Conservation (phyloP, 2,888 invertebrate genomes). For the Steinernema hermaphroditum region DNA sequence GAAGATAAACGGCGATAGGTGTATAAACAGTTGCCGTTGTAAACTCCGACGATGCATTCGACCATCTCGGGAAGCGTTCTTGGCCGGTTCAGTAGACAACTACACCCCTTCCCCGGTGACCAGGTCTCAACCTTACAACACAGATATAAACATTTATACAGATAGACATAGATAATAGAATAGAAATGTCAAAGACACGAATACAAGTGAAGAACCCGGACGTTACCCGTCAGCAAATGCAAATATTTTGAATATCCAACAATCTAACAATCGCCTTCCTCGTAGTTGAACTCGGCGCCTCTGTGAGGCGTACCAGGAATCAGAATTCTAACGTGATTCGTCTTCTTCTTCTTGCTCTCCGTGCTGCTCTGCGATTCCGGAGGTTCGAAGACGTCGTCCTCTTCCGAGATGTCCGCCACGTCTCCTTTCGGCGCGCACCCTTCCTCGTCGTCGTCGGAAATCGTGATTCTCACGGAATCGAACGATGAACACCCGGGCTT, state of each 20-base stretch:
- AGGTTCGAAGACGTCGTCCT: constrained; percentile 17
- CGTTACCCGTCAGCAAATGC: constrained; percentile 19
- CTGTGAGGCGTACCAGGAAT: neutral
- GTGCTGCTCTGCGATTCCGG: neutral
- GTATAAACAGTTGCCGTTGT: too few relatives aligned
- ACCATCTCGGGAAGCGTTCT: too few relatives aligned
- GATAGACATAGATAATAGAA: neutral
- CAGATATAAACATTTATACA: neutral
- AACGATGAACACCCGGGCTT: neutral
- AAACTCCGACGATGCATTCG: too few relatives aligned
- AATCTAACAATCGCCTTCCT: neutral
- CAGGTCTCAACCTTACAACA: neutral
- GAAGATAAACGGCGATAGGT: too few relatives aligned
- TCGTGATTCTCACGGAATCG: constrained; percentile 9
- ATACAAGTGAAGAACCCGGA: constrained; percentile 1
- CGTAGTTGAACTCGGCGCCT: neutral
- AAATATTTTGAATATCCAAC: neutral
- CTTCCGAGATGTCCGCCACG: constrained; percentile 13
- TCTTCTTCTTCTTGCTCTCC: constrained; percentile 1
- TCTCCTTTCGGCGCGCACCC: neutral
- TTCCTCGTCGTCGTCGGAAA: constrained; percentile 17
- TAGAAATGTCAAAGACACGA: neutral
- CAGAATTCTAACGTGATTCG: neutral
- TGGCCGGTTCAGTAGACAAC: too few relatives aligned
- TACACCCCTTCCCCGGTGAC: too few relatives aligned